Percentiles rank a stretch among this genome's conserved stretches.
These are phyloP conservation scores for Chroicocephalus ridibundus DNA, from an alignment of 2,113 vertebrate genomes.

Conservation along the genomic window DNA sequence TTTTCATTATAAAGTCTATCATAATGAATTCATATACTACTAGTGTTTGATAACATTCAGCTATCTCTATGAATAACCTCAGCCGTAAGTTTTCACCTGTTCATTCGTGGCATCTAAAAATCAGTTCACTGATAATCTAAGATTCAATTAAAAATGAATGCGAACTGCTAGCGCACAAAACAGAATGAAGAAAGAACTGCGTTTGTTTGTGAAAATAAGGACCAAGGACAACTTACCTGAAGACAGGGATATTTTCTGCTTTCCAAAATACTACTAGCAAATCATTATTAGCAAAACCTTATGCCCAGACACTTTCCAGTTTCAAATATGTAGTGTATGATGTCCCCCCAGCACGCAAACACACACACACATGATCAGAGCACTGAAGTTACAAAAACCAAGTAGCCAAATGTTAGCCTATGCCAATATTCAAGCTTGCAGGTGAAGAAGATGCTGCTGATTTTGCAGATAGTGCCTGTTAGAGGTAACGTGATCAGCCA, in stretches of 20 bases:
- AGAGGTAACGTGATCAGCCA: neutral
- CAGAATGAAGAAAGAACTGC: neutral
- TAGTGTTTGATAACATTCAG: neutral
- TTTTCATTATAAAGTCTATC: neutral
- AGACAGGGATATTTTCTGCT: neutral
- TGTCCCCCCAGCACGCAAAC: fast-evolving
- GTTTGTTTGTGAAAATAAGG: neutral
- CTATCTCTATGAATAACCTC: neutral
- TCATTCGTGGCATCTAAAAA: neutral
- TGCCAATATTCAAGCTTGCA: neutral
- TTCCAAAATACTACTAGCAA: neutral
- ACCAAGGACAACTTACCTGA: neutral
- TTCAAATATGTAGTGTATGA: neutral
- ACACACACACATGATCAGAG: neutral
- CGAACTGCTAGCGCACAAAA: neutral
- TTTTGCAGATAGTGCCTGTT: fast-evolving
- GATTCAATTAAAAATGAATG: neutral
- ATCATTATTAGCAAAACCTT: neutral
- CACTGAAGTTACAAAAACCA: neutral
- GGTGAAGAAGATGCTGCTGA: neutral
- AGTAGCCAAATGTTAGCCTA: neutral
- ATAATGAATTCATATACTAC: neutral
- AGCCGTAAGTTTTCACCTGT: neutral
- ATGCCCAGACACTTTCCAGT: neutral
- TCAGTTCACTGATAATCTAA: neutral